Base-by-base conservation (phyloP, 1,140 invertebrate genomes). In the Aphelenchoides besseyi region DNA sequence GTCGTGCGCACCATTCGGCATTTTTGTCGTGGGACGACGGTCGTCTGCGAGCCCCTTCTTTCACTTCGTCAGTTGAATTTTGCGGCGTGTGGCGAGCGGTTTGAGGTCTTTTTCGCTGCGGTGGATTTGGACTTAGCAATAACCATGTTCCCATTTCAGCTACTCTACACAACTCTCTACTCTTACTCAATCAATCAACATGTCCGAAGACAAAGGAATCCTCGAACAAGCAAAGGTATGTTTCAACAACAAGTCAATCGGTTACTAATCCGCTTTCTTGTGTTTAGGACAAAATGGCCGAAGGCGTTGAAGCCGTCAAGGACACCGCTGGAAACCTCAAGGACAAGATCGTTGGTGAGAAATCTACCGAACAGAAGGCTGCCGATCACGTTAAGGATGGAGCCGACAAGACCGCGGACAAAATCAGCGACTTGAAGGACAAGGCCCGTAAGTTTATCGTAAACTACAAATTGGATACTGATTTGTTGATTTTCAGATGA, bases 321-420 rank as follows among this genome's bases (percentile, higher is more conserved):
- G 55, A 59, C 26, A 8, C 26, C 5, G 55, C 55, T 33, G 12
- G 23, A 23, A 33, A 28, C 32, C 5, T 59, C 55, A 59, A 59
- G 55, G 55, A 59, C 5, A 59, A 59, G 18, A 59, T 59, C 18
- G 55, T 59, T 33, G 55, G 55, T 8, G 55, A 59, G 55, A 5
- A 5, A 8, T 59, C 55, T 5, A 59, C 55, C 18, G 55, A 59
- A 23, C 5, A 59, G 5, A 59, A 59, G 18, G 18, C 18, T 33
- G 55, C 55, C 55, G 32, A 59, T 23, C 5, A 59, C 5, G 18
- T 59, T 23, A 8, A 5, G 5, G 55, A 59, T 23, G 5, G 5
- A 12, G 55, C 55, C 12, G 5, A 59, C 55, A 8, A 5, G 37
- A n/a, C 37, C 5, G 37, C 37, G 37, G 37, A 41, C n/a, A 41